Evolutionary conservation across 2,113 vertebrate species (phyloP).

Genomic region (Narcine bancroftii): DNA sequence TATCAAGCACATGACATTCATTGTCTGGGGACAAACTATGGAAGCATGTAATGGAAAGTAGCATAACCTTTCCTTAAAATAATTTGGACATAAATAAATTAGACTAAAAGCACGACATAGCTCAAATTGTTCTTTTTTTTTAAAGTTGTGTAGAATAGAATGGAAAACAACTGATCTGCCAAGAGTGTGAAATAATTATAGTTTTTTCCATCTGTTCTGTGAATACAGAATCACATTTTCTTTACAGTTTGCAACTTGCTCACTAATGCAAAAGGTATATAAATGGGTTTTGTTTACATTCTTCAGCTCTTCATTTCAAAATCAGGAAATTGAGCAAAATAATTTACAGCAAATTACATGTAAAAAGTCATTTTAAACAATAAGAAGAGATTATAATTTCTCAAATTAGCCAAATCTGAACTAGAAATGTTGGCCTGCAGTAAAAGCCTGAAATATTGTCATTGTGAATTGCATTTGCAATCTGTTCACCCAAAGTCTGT

Average conservation of each 20-base stretch:
- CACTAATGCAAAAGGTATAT: background rate
- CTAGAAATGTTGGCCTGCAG: too few relatives aligned
- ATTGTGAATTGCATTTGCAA: too few relatives aligned
- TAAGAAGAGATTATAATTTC: background rate
- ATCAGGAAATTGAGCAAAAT: background rate
- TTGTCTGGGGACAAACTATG: conserved; percentile 6
- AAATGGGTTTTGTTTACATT: background rate
- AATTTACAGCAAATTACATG: background rate
- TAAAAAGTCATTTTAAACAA: background rate
- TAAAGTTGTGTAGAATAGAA: background rate
- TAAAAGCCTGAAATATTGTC: too few relatives aligned
- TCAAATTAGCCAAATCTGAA: background rate
- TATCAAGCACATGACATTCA: background rate
- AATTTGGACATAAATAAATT: conserved; percentile 1
- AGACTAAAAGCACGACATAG: background rate
- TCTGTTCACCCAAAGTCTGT: too few relatives aligned
- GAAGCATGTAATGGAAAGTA: conserved; percentile 3
- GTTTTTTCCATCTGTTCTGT: background rate
- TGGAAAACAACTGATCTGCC: background rate
- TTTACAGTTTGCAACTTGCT: background rate
- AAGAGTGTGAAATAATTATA: conserved; percentile 2
- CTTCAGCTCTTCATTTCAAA: background rate
- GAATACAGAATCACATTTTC: background rate
- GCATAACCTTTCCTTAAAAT: background rate
- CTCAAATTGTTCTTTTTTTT: background rate